Base-by-base conservation (phyloP, 2,797 vertebrate species). In the Tokudaia tokunoshimensis region DNA sequence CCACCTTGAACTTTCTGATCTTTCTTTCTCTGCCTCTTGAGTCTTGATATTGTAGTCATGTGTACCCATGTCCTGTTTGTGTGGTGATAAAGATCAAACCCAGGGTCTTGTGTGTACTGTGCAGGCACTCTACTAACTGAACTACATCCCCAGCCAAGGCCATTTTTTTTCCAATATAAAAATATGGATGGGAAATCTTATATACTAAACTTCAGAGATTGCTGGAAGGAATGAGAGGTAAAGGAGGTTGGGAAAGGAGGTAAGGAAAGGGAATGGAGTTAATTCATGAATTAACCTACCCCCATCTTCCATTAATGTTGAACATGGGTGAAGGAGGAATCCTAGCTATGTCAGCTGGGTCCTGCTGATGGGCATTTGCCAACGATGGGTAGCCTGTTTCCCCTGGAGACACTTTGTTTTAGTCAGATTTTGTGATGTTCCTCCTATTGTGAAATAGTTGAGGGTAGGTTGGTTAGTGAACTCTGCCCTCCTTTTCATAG, bases 121-220 rank as follows among this genome's bases (percentile, higher is more conserved):
- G 63, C 63, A 65, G 63, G 67, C 67, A n/a, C 67, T 70, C 67
- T n/a, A 8, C 67, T 70, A 70, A 70, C 34, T n/a, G 67, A 70
- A 70, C 14, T 14, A 34, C 67, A 70, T 70, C 67, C 14, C 17
- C 20, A 72, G 85, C 3, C 67, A 24, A 74, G 67, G 31, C 19
- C 63, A 57, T 70, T 70, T 91, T 50, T 50, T 95, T 91, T 70
- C 80, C 26, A 50, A 31, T n/a, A 78, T 78, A 70, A 59, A 94
- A 61, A 2, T 47, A 55, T 91, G 29, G 34, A 78, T n/a, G 59
- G n/a, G 19, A 81, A 88, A 76, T 91, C 59, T 59, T 80, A 91
- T 10, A 61, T 26, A 81, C 9, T 31, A 83, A 84, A 76, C 14
- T 92, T 70, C 37, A 94, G 94, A 89, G 67, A 59, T 80, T 12